Percentiles rank a stretch among this genome's conserved stretches.
Evolutionary conservation across 2,888 invertebrate species (phyloP).

Genomic region (Melanargia galathea): DNA sequence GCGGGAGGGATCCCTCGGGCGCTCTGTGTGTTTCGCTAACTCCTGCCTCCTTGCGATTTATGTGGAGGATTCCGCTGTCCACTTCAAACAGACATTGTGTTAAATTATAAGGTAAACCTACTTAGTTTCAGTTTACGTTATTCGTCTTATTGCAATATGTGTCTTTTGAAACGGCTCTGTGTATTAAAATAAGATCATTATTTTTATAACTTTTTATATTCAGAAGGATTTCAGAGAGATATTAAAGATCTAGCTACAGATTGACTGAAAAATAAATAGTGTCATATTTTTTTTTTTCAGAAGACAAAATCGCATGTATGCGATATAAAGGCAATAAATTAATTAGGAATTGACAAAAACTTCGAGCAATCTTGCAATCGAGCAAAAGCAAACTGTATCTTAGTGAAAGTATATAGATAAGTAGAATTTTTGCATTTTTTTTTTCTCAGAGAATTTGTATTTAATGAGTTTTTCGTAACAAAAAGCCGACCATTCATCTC

Average conservation of each 20-base stretch:
- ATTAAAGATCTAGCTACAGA: no score
- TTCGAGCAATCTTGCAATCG: no score
- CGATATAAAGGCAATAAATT: no score
- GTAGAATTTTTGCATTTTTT: neutral
- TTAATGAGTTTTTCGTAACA: neutral
- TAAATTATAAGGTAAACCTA: constrained; percentile 45
- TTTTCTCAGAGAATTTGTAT: neutral
- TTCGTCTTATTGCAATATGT: neutral
- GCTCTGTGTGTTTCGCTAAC: constrained; percentile 49
- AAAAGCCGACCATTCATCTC: constrained; percentile 36
- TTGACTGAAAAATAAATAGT: no score
- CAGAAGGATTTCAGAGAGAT: no score
- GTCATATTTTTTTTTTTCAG: no score
- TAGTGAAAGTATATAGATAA: no score
- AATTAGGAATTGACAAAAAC: no score
- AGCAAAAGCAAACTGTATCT: no score
- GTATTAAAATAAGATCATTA: no score
- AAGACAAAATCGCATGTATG: no score
- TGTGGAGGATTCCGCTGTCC: constrained; percentile 59
- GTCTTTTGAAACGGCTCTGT: neutral
- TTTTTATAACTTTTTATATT: no score
- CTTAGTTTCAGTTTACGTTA: constrained; percentile 17
- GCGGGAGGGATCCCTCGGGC: constrained; percentile 48
- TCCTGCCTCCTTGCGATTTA: constrained; percentile 52
- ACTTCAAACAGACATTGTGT: constrained; percentile 64